Evolutionary conservation across 2,797 vertebrate species (phyloP).

Genomic region (Tangara arthus): DNA sequence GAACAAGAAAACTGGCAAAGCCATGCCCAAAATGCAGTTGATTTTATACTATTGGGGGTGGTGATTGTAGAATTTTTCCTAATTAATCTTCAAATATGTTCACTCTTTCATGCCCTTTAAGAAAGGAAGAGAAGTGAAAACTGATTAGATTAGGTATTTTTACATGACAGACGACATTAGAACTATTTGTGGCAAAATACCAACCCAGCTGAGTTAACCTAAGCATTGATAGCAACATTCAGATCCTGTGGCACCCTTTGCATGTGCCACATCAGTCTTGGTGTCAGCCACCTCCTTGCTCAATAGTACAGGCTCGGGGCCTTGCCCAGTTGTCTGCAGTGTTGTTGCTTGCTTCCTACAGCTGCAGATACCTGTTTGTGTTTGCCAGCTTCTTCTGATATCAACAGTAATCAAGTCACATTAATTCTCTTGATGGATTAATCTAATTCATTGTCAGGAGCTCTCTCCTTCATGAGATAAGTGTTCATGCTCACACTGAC

Average conservation of each 20-base stretch:
- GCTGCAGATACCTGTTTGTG: neutral
- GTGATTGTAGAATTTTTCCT: neutral
- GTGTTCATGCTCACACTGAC: neutral
- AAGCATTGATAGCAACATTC: neutral
- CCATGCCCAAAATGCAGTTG: neutral
- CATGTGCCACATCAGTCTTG: neutral
- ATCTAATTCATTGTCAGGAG: constrained; percentile 55
- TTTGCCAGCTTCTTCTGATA: constrained; percentile 34
- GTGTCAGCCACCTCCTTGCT: neutral
- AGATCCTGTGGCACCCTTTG: neutral
- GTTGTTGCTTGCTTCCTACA: neutral
- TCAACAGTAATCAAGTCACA: constrained; percentile 38
- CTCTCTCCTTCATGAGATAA: constrained; percentile 20
- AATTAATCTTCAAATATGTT: neutral
- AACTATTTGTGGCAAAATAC: neutral
- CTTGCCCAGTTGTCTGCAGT: neutral
- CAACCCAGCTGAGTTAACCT: neutral
- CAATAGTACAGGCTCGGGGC: neutral
- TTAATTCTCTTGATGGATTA: constrained; percentile 56
- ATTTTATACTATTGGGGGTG: neutral
- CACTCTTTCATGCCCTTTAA: neutral
- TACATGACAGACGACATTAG: neutral
- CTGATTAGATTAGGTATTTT: neutral
- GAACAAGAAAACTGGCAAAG: neutral
- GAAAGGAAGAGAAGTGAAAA: neutral